phyloP scores from a whole-genome alignment of 2,113 vertebrate species.

The Lamprotornis superbus region DNA sequence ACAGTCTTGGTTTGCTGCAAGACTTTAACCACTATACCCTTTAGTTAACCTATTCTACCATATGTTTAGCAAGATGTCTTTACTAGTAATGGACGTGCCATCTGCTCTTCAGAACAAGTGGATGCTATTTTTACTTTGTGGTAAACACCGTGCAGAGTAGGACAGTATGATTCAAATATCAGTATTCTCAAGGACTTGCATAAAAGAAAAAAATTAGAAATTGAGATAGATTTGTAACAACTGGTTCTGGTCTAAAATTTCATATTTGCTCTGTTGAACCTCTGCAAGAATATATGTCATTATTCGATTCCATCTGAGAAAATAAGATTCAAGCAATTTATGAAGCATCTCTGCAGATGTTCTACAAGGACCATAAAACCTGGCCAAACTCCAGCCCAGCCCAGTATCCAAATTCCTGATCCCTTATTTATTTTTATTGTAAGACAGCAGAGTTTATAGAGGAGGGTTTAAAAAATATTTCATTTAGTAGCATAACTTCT shows the following conservation, averaged over 20 bases:
- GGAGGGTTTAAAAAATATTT: neutral
- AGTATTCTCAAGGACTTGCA: conserved; percentile 25
- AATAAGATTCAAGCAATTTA: neutral
- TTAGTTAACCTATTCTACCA: conserved; percentile 72
- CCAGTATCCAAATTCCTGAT: neutral
- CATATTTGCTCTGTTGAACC: neutral
- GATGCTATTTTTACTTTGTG: conserved; percentile 66
- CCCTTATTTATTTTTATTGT: neutral
- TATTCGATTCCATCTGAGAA: neutral
- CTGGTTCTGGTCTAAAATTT: neutral
- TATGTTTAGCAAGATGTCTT: conserved; percentile 72
- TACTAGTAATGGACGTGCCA: conserved; percentile 71
- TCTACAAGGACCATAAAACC: neutral
- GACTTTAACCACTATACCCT: conserved; percentile 60
- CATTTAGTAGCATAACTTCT: neutral
- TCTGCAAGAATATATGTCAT: neutral
- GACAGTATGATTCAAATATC: conserved; percentile 1
- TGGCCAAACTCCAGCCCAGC: neutral
- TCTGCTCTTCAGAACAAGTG: conserved; percentile 68
- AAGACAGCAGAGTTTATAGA: neutral
- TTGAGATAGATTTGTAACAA: neutral
- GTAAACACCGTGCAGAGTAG: conserved; percentile 57
- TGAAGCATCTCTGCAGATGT: neutral
- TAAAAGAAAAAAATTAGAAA: conserved; percentile 4
- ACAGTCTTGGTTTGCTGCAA: conserved; percentile 38